Evolutionary conservation across 2,888 invertebrate species (phyloP).

Genomic region (Asteroscopus sphinx): DNA sequence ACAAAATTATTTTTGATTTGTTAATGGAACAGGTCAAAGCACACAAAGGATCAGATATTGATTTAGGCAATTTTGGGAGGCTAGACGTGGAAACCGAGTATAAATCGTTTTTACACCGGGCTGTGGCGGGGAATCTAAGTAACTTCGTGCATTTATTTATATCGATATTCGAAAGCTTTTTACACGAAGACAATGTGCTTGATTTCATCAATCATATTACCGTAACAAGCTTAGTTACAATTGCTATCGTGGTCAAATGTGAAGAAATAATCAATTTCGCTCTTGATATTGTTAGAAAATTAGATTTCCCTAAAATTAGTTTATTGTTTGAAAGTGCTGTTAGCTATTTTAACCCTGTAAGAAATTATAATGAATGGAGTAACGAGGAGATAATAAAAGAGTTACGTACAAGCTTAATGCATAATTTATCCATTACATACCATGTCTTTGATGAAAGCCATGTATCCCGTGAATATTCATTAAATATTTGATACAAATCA

Average conservation of each 20-base stretch:
- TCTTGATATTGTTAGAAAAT: conserved; percentile 5
- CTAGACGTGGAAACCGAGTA: background rate
- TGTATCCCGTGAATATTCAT: too few relatives aligned
- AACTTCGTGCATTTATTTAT: background rate
- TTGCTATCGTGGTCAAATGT: background rate
- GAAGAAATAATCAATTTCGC: background rate
- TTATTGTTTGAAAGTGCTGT: background rate
- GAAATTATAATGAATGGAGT: background rate
- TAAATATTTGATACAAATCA: too few relatives aligned
- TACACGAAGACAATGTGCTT: background rate
- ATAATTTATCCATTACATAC: too few relatives aligned
- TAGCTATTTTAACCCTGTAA: background rate
- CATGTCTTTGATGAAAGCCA: too few relatives aligned
- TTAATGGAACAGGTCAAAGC: background rate
- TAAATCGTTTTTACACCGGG: background rate
- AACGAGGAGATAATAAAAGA: background rate
- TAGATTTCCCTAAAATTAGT: background rate
- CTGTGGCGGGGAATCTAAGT: background rate
- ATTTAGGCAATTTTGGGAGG: too few relatives aligned
- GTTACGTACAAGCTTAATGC: too few relatives aligned
- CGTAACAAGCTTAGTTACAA: background rate
- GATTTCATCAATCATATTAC: background rate
- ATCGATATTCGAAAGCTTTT: background rate
- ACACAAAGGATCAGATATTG: background rate
- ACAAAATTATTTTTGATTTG: background rate